Conservation (phyloP, 2,113 vertebrate species). For the Xenopus borealis region DNA sequence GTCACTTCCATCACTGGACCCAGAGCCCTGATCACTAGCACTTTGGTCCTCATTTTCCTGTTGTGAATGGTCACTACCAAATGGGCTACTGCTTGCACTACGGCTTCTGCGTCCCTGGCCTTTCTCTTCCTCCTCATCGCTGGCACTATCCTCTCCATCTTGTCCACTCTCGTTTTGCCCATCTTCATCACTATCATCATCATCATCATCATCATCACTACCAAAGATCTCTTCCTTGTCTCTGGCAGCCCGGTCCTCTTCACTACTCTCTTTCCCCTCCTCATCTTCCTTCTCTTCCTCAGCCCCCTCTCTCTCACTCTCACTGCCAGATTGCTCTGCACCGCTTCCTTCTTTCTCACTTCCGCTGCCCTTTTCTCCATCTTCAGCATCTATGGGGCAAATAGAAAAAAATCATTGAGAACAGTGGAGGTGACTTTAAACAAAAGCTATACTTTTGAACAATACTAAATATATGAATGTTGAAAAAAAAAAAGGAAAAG, state of each 20-base stretch:
- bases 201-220: slow-evolving; percentile 76
- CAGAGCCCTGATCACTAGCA: slow-evolving; percentile 72
- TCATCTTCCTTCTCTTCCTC: slow-evolving; percentile 48
- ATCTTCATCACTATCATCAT: slow-evolving; percentile 61
- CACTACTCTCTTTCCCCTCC: slow-evolving; percentile 67
- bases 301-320: slow-evolving; percentile 60
- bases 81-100: slow-evolving; percentile 63
- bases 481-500: not conserved
- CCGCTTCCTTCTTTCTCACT: slow-evolving; percentile 69
- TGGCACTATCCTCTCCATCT: slow-evolving; percentile 57
- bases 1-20: slow-evolving; percentile 79
- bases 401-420: not conserved
- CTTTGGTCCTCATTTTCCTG: slow-evolving; percentile 69
- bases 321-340: slow-evolving; percentile 69
- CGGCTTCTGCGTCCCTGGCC: slow-evolving; percentile 41
- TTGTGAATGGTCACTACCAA: slow-evolving; percentile 78
- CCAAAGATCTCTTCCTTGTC: slow-evolving; percentile 93
- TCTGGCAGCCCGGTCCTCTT: slow-evolving; percentile 71
- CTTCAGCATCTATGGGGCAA: slow-evolving; percentile 66
- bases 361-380: slow-evolving; percentile 79
- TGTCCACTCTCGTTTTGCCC: slow-evolving; percentile 63
- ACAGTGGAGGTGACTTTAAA: no score
- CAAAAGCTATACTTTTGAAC: no score
- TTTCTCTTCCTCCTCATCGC: slow-evolving; percentile 56
- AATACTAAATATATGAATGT: no score